Conservation (phyloP, 92 coral and sea anemone species). For the Porites lobata region DNA sequence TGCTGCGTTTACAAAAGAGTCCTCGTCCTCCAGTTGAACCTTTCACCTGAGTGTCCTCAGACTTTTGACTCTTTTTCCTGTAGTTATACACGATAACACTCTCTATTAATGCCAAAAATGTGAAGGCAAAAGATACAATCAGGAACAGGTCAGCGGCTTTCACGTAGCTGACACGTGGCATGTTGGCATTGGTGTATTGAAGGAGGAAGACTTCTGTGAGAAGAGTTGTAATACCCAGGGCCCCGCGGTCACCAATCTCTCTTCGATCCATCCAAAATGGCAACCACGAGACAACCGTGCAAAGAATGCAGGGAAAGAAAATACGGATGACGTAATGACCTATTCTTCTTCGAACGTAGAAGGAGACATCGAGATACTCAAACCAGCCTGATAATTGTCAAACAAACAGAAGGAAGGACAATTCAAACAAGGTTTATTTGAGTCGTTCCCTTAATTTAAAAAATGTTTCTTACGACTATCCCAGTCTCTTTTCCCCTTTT, state of each 20-base stretch:
- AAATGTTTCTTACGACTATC: no score
- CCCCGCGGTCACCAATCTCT: conserved; percentile 63
- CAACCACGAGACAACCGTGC: conserved; percentile 59
- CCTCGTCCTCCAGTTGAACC: conserved; percentile 2
- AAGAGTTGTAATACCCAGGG: conserved; percentile 59
- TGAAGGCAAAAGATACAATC: conserved; percentile 57
- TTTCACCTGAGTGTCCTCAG: not conserved
- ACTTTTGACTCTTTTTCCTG: conserved; percentile 20
- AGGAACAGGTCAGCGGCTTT: conserved; percentile 66
- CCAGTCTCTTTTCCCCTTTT: no score
- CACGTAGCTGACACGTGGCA: conserved; percentile 62
- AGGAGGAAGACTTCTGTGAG: conserved; percentile 60
- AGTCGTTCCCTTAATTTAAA: no score
- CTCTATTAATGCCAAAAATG: conserved; percentile 53
- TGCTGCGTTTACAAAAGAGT: conserved; percentile 19
- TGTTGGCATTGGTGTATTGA: conserved; percentile 51
- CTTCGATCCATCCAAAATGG: conserved; percentile 62
- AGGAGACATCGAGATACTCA: conserved; percentile 28
- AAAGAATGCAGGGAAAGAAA: conserved; percentile 53
- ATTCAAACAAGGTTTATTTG: no score
- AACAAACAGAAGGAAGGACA: not conserved
- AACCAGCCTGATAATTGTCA: conserved; percentile 28
- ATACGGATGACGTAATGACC: conserved; percentile 57
- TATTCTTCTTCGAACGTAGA: conserved; percentile 32
- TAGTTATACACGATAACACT: conserved; percentile 45